Conservation (phyloP, 2,797 vertebrate species). For the Bryconaethiops microstoma region DNA sequence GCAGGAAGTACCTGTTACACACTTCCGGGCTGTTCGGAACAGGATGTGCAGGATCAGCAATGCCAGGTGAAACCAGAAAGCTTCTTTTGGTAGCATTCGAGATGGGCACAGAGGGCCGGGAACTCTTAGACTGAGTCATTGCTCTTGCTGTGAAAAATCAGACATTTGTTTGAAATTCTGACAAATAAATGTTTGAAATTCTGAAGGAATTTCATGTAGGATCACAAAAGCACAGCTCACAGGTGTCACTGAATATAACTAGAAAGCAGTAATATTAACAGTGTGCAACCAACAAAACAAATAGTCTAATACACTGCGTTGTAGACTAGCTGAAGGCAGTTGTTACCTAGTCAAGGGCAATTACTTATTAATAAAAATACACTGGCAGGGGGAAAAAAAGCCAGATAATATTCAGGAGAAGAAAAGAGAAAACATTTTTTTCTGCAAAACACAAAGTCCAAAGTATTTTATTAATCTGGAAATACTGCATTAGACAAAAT, state of each 20-base stretch:
- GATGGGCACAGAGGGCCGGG: constrained; percentile 89
- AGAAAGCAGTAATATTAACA: neutral
- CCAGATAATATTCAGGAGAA: too few species aligned
- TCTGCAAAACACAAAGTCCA: neutral
- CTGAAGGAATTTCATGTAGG: too few species aligned
- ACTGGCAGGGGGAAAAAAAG: too few species aligned
- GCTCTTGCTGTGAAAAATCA: constrained; percentile 79
- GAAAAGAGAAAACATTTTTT: too few species aligned
- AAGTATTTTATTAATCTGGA: neutral
- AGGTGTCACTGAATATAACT: neutral
- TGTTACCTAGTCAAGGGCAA: neutral
- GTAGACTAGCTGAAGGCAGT: neutral
- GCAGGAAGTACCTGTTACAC: constrained; percentile 86
- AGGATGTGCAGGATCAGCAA: constrained; percentile 69
- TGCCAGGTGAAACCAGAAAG: constrained; percentile 85
- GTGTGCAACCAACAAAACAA: neutral
- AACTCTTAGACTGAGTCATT: constrained; percentile 85
- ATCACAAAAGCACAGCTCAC: too few species aligned
- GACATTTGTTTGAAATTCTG: neutral
- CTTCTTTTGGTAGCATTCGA: constrained; percentile 97
- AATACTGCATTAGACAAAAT: neutral
- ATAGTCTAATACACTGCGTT: too few species aligned
- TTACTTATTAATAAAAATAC: neutral
- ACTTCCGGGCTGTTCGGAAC: constrained; percentile 79
- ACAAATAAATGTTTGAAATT: neutral